phyloP scores from a whole-genome alignment of 2,797 vertebrate species.

The Phalloptychus januarius region DNA sequence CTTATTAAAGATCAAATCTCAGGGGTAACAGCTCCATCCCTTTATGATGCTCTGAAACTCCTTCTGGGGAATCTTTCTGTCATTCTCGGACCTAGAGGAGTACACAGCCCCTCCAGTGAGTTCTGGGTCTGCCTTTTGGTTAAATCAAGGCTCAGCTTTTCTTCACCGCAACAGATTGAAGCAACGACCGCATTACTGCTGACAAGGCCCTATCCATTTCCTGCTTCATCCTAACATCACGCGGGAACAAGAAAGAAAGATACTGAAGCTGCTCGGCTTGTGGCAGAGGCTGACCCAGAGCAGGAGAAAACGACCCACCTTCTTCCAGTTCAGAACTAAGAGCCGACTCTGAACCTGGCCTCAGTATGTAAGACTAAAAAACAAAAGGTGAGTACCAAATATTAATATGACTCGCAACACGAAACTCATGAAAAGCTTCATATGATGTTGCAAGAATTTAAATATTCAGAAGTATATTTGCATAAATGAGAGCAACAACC shows the following conservation, averaged over 20 bases:
- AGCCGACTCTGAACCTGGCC: background rate
- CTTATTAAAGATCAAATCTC: background rate
- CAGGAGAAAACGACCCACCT: background rate
- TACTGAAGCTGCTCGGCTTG: background rate
- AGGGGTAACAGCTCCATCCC: background rate
- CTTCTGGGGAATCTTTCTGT: background rate
- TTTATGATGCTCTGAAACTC: background rate
- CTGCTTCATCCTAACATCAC: background rate
- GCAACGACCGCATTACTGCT: background rate
- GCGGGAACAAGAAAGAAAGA: background rate
- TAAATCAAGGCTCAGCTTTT: background rate
- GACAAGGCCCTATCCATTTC: background rate
- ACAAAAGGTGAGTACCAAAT: background rate
- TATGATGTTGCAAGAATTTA: background rate
- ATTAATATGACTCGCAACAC: background rate
- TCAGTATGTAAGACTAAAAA: background rate
- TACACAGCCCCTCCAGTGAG: background rate
- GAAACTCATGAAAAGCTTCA: background rate
- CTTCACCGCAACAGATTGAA: background rate
- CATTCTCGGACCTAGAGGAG: background rate
- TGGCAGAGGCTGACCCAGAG: background rate
- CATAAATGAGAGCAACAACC: constrained; percentile 52
- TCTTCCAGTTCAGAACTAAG: background rate
- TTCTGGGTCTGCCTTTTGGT: background rate
- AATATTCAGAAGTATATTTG: background rate